Conservation (phyloP, 1,140 invertebrate species). For the Lasioglossum albipes region DNA sequence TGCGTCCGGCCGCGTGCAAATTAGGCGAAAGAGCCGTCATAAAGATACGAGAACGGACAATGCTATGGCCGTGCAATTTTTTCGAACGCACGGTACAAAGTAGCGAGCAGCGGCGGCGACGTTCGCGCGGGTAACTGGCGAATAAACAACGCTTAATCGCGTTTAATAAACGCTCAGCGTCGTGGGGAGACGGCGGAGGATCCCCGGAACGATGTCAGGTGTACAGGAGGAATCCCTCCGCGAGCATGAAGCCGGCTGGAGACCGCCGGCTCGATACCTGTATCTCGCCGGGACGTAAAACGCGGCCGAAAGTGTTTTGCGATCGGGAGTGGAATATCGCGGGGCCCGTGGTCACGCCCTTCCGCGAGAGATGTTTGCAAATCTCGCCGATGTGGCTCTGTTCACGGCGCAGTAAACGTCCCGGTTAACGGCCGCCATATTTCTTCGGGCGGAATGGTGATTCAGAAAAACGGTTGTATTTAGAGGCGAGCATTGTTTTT, state of each 20-base stretch:
- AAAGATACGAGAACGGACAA: neutral
- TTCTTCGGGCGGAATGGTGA: constrained; percentile 20
- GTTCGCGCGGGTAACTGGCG: constrained; percentile 5
- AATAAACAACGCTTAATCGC: constrained; percentile 53
- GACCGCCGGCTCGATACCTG: constrained; percentile 18
- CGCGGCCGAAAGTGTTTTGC: constrained; percentile 36
- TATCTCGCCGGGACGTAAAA: constrained; percentile 44
- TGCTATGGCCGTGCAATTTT: neutral
- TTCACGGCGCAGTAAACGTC: constrained; percentile 59
- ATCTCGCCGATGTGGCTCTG: constrained; percentile 36
- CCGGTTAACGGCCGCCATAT: constrained; percentile 32
- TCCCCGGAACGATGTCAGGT: constrained; percentile 21
- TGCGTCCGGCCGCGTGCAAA: neutral
- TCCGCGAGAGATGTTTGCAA: constrained; percentile 40
- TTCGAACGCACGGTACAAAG: neutral
- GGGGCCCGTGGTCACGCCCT: constrained; percentile 18
- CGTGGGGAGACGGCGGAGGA: neutral
- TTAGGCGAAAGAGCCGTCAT: neutral
- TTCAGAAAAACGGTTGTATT: constrained; percentile 43
- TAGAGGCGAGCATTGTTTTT: constrained; percentile 52
- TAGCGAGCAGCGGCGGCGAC: neutral
- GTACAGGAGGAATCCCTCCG: neutral
- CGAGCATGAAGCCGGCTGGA: neutral
- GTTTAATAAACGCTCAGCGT: constrained; percentile 34
- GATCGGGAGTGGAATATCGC: constrained; percentile 27